Conservation (phyloP, 2,797 vertebrate species). For the Fundulus diaphanus region DNA sequence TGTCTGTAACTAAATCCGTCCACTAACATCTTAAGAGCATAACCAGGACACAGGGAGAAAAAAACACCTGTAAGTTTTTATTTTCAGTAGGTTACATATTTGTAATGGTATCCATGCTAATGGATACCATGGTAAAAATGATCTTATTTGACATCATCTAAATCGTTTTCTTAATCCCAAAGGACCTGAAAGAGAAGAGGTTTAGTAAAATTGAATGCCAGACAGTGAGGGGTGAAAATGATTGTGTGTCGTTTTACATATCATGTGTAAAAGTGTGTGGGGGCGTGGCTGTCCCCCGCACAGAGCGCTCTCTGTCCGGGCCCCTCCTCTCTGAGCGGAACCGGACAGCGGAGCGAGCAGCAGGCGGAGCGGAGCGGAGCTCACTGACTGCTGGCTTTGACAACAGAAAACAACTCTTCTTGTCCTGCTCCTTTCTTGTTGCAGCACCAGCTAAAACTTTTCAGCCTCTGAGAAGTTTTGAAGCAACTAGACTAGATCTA, state of each 20-base stretch:
- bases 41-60: background rate
- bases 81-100: background rate
- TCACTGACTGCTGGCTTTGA: slow-evolving; percentile 26
- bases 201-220: background rate
- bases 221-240: background rate
- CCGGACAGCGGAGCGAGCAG: background rate
- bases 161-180: background rate
- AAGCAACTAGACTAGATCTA: background rate
- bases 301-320: background rate
- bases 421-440: background rate
- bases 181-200: background rate
- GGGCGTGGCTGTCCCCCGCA: slow-evolving; percentile 24
- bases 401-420: background rate
- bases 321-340: background rate
- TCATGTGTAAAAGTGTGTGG: background rate
- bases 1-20: background rate
- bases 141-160: background rate
- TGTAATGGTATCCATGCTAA: background rate
- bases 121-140: too few species aligned
- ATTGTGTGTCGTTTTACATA: background rate
- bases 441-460: background rate
- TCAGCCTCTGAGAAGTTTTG: background rate
- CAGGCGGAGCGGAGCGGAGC: slow-evolving; percentile 2
- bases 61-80: background rate
- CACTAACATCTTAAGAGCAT: background rate